Evolutionary conservation across 2,888 invertebrate species (phyloP).

Genomic region (Ophion obscuratus): DNA sequence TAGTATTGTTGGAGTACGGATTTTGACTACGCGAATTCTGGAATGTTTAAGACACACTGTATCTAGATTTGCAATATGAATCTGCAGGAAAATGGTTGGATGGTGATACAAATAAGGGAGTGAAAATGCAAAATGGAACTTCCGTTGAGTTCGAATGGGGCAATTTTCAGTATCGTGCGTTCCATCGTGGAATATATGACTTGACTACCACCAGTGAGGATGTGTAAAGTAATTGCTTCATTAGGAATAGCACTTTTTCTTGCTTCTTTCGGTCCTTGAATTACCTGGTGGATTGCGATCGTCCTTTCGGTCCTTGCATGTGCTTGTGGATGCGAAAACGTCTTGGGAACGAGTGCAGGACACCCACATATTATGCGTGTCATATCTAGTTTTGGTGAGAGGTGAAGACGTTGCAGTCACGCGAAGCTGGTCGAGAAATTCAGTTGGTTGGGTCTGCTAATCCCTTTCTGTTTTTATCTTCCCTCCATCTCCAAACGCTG

Average conservation of each 20-base stretch:
- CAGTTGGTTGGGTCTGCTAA: constrained; percentile 18
- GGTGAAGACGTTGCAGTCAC: constrained; percentile 46
- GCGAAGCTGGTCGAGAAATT: constrained; percentile 48
- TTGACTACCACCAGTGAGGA: constrained; percentile 23
- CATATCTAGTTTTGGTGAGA: constrained; percentile 66
- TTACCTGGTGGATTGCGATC: background rate
- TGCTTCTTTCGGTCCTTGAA: background rate
- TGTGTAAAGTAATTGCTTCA: constrained; percentile 60
- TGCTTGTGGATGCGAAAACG: background rate
- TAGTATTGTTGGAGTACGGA: too few species aligned
- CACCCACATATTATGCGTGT: constrained; percentile 59
- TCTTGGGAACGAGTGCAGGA: constrained; percentile 22
- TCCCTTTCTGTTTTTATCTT: constrained; percentile 6
- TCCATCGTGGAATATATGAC: constrained; percentile 33
- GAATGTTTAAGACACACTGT: too few species aligned
- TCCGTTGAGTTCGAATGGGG: too few species aligned
- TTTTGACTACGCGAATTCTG: too few species aligned
- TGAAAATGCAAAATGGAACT: too few species aligned
- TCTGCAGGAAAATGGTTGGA: too few species aligned
- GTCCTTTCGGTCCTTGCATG: constrained; percentile 15
- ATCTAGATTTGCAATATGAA: too few species aligned
- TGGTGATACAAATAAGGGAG: too few species aligned
- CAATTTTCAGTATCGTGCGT: background rate
- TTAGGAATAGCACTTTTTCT: constrained; percentile 46
- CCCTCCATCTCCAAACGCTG: constrained; percentile 42